Percentiles rank a stretch among this genome's conserved stretches.
Evolutionary conservation across 2,888 invertebrate species (phyloP).

Genomic region (Leucophenga montana): DNA sequence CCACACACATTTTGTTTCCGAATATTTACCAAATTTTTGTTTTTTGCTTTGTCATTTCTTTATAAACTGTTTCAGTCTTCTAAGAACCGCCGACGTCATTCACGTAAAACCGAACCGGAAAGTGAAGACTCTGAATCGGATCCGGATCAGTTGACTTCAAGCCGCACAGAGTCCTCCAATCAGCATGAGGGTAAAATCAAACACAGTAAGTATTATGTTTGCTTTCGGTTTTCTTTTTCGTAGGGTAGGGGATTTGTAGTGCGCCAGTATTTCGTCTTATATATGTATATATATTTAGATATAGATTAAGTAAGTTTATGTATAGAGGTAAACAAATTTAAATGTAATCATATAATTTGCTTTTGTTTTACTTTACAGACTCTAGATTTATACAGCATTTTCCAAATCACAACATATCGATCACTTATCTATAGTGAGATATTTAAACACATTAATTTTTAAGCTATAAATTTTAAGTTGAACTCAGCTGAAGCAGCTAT

Average conservation of each 20-base stretch:
- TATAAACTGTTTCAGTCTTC: constrained; percentile 72
- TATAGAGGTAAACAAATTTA: not conserved
- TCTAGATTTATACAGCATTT: constrained; percentile 69
- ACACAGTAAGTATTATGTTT: constrained; percentile 76
- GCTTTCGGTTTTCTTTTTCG: constrained; percentile 1
- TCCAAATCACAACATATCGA: constrained; percentile 72
- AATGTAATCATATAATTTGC: not conserved
- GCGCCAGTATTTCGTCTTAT: not conserved
- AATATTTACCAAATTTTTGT: constrained; percentile 51
- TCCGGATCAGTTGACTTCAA: constrained; percentile 82
- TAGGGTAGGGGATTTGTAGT: constrained; percentile 29
- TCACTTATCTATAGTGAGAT: constrained; percentile 68
- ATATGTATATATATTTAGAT: too few species aligned
- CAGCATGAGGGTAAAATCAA: constrained; percentile 82
- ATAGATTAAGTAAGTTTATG: too few species aligned
- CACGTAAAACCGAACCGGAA: constrained; percentile 80
- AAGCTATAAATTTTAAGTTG: constrained; percentile 3
- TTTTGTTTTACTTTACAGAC: constrained; percentile 64
- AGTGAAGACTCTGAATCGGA: constrained; percentile 85
- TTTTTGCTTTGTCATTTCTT: constrained; percentile 30
- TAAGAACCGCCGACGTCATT: constrained; percentile 77
- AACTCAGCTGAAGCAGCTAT: too few species aligned
- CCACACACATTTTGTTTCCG: too few species aligned
- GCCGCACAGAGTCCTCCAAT: constrained; percentile 83
- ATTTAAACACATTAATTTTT: not conserved